Evolutionary conservation across 1,140 invertebrate species (phyloP).

Genomic region (Drosophila ananassae): DNA sequence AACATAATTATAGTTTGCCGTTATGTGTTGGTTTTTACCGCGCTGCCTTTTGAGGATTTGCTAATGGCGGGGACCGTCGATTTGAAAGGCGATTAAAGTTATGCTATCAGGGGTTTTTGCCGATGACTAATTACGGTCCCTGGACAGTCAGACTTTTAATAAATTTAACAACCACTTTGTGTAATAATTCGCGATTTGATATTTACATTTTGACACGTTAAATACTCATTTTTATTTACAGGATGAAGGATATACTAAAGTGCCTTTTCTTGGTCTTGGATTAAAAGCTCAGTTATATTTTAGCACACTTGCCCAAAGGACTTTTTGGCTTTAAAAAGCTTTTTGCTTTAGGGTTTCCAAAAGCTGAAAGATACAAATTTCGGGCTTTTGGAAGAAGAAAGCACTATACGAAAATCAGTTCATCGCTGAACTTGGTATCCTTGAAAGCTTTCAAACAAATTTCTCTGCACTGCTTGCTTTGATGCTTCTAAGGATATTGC

Average conservation of each 20-base stretch:
- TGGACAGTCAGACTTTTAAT: neutral
- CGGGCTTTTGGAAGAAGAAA: neutral
- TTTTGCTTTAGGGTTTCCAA: neutral
- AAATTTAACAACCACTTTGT: neutral
- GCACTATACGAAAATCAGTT: neutral
- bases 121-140: conserved; percentile 1
- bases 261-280: too few relatives aligned
- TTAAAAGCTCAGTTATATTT: neutral
- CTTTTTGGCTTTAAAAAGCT: neutral
- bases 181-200: neutral
- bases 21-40: conserved; percentile 60
- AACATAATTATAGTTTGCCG: conserved; percentile 80
- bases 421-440: neutral
- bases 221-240: neutral
- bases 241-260: neutral
- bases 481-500: neutral
- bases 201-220: neutral
- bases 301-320: neutral
- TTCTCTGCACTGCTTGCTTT: conserved; percentile 1
- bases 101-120: conserved; percentile 31
- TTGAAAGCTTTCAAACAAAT: neutral
- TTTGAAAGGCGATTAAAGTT: conserved; percentile 52
- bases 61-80: conserved; percentile 38
- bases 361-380: neutral
- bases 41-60: conserved; percentile 38